Base-by-base conservation (phyloP, 2,888 invertebrate genomes). In the Allygus modestus region DNA sequence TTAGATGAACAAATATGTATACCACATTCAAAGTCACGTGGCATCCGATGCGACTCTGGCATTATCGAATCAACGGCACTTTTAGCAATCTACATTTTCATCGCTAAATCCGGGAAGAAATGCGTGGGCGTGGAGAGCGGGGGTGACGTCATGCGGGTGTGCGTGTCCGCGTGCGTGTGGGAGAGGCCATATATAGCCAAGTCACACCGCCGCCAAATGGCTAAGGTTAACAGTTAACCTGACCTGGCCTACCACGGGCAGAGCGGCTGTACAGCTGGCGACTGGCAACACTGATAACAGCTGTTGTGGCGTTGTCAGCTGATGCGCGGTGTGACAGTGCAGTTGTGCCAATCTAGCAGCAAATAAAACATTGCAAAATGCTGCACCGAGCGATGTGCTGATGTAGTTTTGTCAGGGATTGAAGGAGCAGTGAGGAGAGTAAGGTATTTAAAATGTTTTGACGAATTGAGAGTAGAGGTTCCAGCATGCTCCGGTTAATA, bases 101-200 rank as follows among this genome's bases (percentile, higher is more conserved):
- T 23, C 65, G 31, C 28, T 15, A 9, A 31, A 65, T 77, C 46
- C 51, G 77, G 46, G 23, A 12, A 12, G 7, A 26, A 0, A 12
- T 5, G 77, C 26, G 77, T 43, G 46, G 41, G 75, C 46, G 69
- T 23, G 26, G 26, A 0, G 20, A 23, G 73, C 11, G 46, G 26
- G 26, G 46, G 26, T 77, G 77, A 51, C 46, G 46, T 46, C 31
- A 43, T 75, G 75, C 17, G 75, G 12, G 75, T 75, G 77, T 77
- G 77, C 51, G 77, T 77, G 77, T 15, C 20, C 23, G 77, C 43
- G 77, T 26, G 77, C 26, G 77, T 77, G 77, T 77, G 77, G 46
- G 77, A 51, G 77, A 17, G 26, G 46, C 46, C 51, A 12, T 51
- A 77, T 65, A 65, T 65, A 28, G 65, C 65, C 65, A 17, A 65